Conservation (phyloP, 2,888 invertebrate species). For the Pandemis corylana region DNA sequence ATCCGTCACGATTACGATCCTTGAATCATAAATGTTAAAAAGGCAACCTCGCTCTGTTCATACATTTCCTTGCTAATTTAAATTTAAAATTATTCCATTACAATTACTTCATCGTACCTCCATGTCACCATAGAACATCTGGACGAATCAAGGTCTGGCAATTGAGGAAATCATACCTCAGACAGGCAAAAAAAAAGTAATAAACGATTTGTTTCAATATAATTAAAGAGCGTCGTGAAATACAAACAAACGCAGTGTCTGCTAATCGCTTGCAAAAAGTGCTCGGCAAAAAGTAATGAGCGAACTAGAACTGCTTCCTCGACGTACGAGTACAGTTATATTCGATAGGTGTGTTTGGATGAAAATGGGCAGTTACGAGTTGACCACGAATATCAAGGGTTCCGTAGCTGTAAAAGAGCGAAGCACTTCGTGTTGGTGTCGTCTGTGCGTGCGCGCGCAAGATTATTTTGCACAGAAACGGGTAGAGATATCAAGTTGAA, state of each 20-base stretch:
- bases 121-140: conserved; percentile 65
- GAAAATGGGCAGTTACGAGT: not conserved
- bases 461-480: too few species aligned
- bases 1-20: conserved; percentile 47
- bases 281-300: conserved; percentile 58
- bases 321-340: conserved; percentile 28
- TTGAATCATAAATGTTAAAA: conserved; percentile 51
- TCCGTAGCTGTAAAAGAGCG: too few species aligned
- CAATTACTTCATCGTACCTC: conserved; percentile 59
- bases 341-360: conserved; percentile 11
- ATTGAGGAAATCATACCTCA: conserved; percentile 72
- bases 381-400: not conserved
- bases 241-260: conserved; percentile 62
- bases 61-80: conserved; percentile 47
- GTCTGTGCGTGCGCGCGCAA: too few species aligned
- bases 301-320: conserved; percentile 56
- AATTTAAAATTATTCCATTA: conserved; percentile 50
- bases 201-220: conserved; percentile 68
- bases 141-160: conserved; percentile 75
- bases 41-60: conserved; percentile 45
- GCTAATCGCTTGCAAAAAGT: conserved; percentile 54
- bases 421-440: too few species aligned
- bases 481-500: too few species aligned
- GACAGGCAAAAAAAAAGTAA: conserved; percentile 69
- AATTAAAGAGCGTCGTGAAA: conserved; percentile 69